Conservation (phyloP, 2,888 invertebrate genomes). For the Glyphotaelius pellucidus region DNA sequence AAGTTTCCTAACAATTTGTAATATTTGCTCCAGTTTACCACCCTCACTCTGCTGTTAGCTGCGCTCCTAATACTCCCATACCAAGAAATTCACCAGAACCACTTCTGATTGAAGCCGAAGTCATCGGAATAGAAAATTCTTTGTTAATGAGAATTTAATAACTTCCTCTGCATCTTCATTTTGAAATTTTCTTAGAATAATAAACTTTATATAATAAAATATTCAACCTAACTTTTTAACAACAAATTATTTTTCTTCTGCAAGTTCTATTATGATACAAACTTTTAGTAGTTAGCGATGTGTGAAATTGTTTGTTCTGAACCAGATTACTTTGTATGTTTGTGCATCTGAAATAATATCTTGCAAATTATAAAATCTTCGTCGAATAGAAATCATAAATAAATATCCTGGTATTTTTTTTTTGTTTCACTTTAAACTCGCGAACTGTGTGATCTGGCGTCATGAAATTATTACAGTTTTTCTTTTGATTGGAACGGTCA, state of each 20-base stretch:
- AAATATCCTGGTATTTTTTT: too few species aligned
- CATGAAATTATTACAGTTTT: too few species aligned
- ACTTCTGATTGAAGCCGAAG: background rate
- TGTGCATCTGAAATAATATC: background rate
- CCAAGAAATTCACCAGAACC: background rate
- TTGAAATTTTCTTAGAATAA: background rate
- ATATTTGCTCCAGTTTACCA: background rate
- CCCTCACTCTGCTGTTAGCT: background rate
- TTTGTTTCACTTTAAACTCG: too few species aligned
- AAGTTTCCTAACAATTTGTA: constrained; percentile 22
- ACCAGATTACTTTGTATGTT: background rate
- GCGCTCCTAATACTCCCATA: background rate
- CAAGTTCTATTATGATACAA: background rate
- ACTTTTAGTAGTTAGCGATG: background rate
- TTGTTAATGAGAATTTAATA: background rate
- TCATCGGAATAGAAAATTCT: background rate
- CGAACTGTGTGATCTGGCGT: too few species aligned
- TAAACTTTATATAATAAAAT: background rate
- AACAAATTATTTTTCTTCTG: too few species aligned
- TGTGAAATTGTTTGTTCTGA: background rate
- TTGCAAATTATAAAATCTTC: background rate
- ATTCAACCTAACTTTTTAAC: too few species aligned
- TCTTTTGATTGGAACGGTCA: too few species aligned
- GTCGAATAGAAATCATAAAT: background rate
- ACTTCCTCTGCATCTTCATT: background rate